These are phyloP conservation scores for Molanna angustata DNA, from an alignment of 2,888 invertebrate species.

Conservation along the genomic window DNA sequence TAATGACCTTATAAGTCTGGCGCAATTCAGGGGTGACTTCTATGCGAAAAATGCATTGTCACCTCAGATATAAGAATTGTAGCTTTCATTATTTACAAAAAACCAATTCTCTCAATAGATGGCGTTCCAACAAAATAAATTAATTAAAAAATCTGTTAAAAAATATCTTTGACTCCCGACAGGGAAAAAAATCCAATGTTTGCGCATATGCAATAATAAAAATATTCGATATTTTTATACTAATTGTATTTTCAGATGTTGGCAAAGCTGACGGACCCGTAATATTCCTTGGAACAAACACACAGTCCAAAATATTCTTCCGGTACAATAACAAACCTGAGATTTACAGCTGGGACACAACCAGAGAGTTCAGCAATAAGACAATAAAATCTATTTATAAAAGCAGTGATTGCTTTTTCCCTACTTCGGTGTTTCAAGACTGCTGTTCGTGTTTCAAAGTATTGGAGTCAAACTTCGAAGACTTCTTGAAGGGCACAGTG, in stretches of 20 bases:
- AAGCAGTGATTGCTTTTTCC: conserved; percentile 48
- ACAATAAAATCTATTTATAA: conserved; percentile 53
- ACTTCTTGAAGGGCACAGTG: conserved; percentile 54
- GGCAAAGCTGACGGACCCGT: conserved; percentile 49
- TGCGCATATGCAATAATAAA: no score
- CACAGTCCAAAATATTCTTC: conserved; percentile 49
- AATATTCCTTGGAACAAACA: conserved; percentile 54
- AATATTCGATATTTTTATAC: background rate
- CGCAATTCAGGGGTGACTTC: no score
- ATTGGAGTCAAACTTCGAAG: conserved; percentile 61
- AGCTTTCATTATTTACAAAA: no score
- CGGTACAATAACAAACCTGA: conserved; percentile 56
- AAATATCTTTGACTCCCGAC: no score
- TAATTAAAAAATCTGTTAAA: no score
- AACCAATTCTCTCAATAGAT: no score
- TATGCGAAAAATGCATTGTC: no score
- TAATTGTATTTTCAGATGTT: conserved; percentile 39
- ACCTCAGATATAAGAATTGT: no score
- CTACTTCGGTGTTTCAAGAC: conserved; percentile 57
- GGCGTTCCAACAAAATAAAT: no score
- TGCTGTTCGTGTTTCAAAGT: conserved; percentile 53
- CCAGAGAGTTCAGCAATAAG: conserved; percentile 44
- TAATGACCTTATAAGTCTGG: no score
- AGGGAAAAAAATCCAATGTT: no score
- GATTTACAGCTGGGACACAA: conserved; percentile 58